phyloP scores from a whole-genome alignment of 2,888 invertebrate species.

The Gandaritis pyraliata region DNA sequence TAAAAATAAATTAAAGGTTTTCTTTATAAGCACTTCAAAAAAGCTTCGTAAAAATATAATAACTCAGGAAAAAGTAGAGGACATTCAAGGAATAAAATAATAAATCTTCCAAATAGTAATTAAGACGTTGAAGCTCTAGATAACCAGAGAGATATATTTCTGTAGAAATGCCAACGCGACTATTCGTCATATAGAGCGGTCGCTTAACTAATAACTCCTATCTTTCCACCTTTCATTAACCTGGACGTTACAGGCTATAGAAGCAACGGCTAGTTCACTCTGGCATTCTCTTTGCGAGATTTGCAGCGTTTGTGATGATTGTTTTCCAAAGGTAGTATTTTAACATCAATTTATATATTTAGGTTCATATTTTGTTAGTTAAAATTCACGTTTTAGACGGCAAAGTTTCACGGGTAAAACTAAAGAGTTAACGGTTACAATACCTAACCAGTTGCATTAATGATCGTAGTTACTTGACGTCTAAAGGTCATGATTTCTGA shows the following conservation, averaged over 20 bases:
- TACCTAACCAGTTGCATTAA: too few species aligned
- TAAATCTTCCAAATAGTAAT: slow-evolving; percentile 23
- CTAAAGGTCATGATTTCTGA: too few species aligned
- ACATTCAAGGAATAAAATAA: not conserved
- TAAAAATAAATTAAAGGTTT: too few species aligned
- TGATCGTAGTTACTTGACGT: too few species aligned
- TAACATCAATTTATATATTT: too few species aligned
- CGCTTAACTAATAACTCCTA: slow-evolving; percentile 40
- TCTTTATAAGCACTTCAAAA: too few species aligned
- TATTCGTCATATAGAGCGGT: slow-evolving; percentile 40
- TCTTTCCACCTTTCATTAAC: slow-evolving; percentile 42
- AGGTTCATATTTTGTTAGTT: too few species aligned
- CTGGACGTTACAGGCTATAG: slow-evolving; percentile 24
- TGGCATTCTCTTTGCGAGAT: not conserved
- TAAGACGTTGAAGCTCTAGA: slow-evolving; percentile 36
- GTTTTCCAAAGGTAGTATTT: too few species aligned
- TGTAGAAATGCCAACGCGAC: slow-evolving; percentile 33
- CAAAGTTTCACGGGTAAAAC: too few species aligned
- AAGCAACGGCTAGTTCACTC: slow-evolving; percentile 13
- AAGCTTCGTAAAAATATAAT: too few species aligned
- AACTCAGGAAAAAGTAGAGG: not conserved
- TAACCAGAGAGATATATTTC: slow-evolving; percentile 34
- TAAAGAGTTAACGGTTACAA: too few species aligned
- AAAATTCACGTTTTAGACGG: too few species aligned
- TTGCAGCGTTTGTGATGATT: not conserved